Evolutionary conservation across 2,113 vertebrate species (phyloP).

Genomic region (Bombycilla garrulus): DNA sequence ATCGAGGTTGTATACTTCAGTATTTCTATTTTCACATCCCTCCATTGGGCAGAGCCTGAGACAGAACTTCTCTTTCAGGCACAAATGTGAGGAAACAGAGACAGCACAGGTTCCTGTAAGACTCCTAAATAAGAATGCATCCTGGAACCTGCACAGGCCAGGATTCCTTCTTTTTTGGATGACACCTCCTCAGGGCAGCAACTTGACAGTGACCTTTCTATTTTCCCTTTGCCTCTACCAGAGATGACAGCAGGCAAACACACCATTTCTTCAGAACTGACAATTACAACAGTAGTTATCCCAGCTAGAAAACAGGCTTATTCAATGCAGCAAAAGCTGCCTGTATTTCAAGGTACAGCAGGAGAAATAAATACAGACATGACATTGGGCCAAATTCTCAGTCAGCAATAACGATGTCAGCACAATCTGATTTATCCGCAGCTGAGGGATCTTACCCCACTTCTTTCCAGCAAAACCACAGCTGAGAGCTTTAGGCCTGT

Average conservation of each 20-base stretch:
- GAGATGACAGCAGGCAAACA: not conserved
- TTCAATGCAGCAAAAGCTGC: not conserved
- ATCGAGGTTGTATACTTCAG: not conserved
- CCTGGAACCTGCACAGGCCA: not conserved
- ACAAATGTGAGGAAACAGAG: not conserved
- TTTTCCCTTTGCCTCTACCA: not conserved
- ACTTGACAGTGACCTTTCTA: not conserved
- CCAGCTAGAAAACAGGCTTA: not conserved
- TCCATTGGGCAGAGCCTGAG: not conserved
- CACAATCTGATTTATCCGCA: not conserved
- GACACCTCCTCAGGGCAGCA: not conserved
- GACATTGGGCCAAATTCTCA: not conserved
- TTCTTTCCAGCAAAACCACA: not conserved
- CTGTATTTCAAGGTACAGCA: not conserved
- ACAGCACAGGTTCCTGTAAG: not conserved
- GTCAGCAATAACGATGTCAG: not conserved
- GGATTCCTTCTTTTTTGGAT: not conserved
- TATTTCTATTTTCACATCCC: not conserved
- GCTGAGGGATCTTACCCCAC: not conserved
- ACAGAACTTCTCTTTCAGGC: not conserved
- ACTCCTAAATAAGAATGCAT: not conserved
- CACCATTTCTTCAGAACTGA: not conserved
- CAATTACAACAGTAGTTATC: not conserved
- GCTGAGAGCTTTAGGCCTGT: not conserved
- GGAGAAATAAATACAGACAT: not conserved